Base-by-base conservation (phyloP, 2,113 vertebrate species). In the Leiothrix lutea region DNA sequence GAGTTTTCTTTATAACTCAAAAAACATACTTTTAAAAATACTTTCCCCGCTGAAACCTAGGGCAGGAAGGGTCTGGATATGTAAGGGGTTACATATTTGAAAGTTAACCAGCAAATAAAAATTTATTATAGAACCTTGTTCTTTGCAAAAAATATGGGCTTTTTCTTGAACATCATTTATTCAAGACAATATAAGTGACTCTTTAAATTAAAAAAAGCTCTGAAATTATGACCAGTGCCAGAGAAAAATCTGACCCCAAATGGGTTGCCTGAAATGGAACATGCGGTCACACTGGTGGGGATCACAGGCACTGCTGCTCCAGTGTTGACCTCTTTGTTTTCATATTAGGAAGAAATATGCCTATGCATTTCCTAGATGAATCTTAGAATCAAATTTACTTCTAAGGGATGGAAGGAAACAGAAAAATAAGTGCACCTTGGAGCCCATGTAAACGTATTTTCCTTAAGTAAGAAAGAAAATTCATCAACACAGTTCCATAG, bases 191-290 rank as follows among this genome's bases (percentile, higher is more conserved):
- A 80, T 86, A 96, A 95, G 91, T 38, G 51, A 74, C 67, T 83
- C 19, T 51, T 78, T 47, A 78, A 90, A 83, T 80, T 79, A n/a
- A 86, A 73, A 73, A 95, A 91, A 66, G 33, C 42, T 93, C 93
- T 83, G 74, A 86, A 88, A 94, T 83, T 83, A 95, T 67, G 79
- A 78, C 67, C 5, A 3, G 56, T 64, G 79, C 64, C 93, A 95
- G 38, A 81, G 79, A 94, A 87, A 84, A 96, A 97, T 89, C 91
- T 95, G 86, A 95, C 74, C 66, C 47, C 4, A 3, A 81, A 89
- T 25, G 40, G 11, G 48, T 14, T 82, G 44, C 28, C 87, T 94
- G 91, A 92, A 87, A 92, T 2, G 21, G 89, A 94, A 94, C 87
- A 87, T 24, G 23, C 3, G 60, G 60, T 35, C 0, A 0, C 8